Conservation (phyloP, 2,113 vertebrate genomes). For the Acinonyx jubatus region DNA sequence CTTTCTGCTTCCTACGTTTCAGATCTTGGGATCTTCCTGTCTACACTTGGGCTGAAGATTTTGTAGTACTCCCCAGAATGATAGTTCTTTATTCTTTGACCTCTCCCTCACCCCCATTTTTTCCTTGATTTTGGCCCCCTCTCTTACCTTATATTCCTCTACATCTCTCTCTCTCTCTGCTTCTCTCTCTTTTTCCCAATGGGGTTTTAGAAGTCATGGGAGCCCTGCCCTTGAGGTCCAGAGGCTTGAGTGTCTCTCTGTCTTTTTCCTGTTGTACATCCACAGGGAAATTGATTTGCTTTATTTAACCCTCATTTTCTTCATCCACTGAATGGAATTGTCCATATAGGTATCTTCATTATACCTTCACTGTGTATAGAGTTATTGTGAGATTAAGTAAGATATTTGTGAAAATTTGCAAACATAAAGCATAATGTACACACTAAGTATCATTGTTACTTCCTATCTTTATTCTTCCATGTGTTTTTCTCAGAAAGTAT, state of each 20-base stretch:
- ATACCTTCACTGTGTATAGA: neutral
- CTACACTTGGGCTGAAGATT: neutral
- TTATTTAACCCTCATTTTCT: neutral
- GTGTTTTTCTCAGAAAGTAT: neutral
- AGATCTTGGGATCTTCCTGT: neutral
- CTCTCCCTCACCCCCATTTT: neutral
- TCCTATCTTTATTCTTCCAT: neutral
- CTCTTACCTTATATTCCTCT: neutral
- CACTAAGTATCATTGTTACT: neutral
- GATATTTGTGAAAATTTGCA: neutral
- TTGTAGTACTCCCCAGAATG: neutral
- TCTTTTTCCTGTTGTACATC: neutral
- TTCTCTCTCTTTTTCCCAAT: neutral
- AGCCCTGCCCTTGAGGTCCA: neutral
- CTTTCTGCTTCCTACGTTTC: neutral
- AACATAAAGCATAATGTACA: neutral
- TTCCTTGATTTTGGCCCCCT: neutral
- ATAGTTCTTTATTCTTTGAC: neutral
- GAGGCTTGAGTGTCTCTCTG: neutral
- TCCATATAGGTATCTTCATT: neutral
- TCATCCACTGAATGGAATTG: neutral
- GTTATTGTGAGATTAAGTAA: neutral
- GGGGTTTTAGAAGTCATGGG: neutral
- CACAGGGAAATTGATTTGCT: neutral
- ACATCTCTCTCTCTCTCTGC: neutral